phyloP scores from a whole-genome alignment of 2,888 invertebrate genomes.

The Chorisops tibialis region DNA sequence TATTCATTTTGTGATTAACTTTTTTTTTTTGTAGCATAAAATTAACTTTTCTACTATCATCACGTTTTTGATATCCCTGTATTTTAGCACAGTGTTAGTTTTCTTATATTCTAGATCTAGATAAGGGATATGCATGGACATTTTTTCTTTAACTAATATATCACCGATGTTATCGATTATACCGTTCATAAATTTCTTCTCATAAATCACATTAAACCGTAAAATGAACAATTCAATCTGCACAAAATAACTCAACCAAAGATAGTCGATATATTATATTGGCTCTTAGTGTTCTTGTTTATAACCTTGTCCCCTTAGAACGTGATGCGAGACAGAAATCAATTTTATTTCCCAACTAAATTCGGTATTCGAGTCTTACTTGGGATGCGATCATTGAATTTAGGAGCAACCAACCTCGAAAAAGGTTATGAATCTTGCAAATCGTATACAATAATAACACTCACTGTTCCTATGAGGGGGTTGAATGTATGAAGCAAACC shows the following conservation, averaged over 20 bases:
- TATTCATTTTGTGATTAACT: too few species aligned
- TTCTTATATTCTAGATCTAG: too few species aligned
- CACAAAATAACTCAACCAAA: slow-evolving; percentile 1
- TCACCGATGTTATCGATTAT: background rate
- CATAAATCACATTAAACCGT: slow-evolving; percentile 16
- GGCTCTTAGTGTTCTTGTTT: background rate
- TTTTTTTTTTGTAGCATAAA: too few species aligned
- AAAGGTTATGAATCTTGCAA: slow-evolving; percentile 30
- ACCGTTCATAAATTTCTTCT: background rate
- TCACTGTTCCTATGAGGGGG: slow-evolving; percentile 23
- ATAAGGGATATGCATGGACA: too few species aligned
- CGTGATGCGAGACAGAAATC: slow-evolving; percentile 27
- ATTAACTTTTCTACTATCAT: too few species aligned
- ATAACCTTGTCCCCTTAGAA: background rate
- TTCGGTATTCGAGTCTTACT: background rate
- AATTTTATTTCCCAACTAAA: slow-evolving; percentile 25
- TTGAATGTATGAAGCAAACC: slow-evolving; percentile 6
- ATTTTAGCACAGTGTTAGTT: too few species aligned
- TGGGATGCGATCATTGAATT: slow-evolving; percentile 24
- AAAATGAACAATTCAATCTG: slow-evolving; percentile 22
- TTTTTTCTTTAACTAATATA: too few species aligned
- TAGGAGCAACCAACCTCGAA: slow-evolving; percentile 29
- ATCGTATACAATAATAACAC: slow-evolving; percentile 6
- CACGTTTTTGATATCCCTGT: too few species aligned
- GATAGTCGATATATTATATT: background rate